Evolutionary conservation across 2,797 vertebrate genomes (phyloP), one percentile per base, ranked within the genome.

Genomic region (Sandelia bainsii): DNA sequence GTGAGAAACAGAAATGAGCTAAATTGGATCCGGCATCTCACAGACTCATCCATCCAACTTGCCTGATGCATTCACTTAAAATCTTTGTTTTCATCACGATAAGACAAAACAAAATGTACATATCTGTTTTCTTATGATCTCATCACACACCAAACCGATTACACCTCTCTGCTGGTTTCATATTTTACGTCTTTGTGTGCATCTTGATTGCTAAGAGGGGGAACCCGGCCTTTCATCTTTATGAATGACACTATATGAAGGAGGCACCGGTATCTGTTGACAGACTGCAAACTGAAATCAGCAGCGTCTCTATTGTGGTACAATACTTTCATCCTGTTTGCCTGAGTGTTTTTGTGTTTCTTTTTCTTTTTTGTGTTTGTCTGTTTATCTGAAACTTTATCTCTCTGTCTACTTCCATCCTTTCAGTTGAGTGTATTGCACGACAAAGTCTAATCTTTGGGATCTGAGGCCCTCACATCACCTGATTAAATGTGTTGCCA

Each of bases 91-190:
- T 86, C 77, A 66, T 84, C 59, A 71, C 1, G 59, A 90, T 80
- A 81, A 88, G 84, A 84, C 83, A 80, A 69, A 91, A 84, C 72
- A 88, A 81, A 79, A 82, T 81, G 86, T 84, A 7, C 1, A 1
- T 53, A 86, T 89, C 84, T 67, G 12, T 44, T 49, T 62, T 56
- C 72, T 62, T 48, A 40, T 84, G 83, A 91, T 76, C 78, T 88
- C 85, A 85, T 72, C 68, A 8, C 48, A 62, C 69, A 51, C 52
- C 56, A 48, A 53, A 70, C 68, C 83, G 81, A 87, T 87, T 84
- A 68, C 39, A 20, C n/a, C 59, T 56, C 51, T 65, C 40, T 53
- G 61, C 64, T 84, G 37, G 57, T 66, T 63, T 14, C 74, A 70
- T 71, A 48, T 80, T 59, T 80, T 39, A 56, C 73, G 80, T 83